These are phyloP conservation scores for Myripristis murdjan DNA, from an alignment of 2,797 vertebrate species.

Conservation along the genomic window DNA sequence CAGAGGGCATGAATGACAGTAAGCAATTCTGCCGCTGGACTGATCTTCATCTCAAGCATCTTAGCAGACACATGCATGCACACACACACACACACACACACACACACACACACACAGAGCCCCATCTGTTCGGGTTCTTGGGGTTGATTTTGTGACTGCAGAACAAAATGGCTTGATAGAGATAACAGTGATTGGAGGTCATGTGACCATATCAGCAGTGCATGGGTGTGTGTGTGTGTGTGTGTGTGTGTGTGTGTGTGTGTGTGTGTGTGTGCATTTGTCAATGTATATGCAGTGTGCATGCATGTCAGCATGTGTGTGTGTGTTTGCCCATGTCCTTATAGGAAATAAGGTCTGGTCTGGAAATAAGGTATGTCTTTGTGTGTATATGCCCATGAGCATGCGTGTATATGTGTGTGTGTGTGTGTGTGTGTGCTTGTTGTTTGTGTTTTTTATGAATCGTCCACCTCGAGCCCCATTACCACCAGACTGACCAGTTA, in stretches of 20 bases:
- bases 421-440: background rate
- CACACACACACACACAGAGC: slow-evolving; percentile 30
- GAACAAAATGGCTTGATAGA: slow-evolving; percentile 68
- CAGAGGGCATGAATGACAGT: slow-evolving; percentile 73
- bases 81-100: slow-evolving; percentile 17
- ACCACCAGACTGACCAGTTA: background rate
- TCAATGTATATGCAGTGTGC: no score
- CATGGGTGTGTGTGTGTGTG: background rate
- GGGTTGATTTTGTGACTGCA: slow-evolving; percentile 65
- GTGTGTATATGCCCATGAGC: background rate
- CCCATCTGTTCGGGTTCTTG: slow-evolving; percentile 71
- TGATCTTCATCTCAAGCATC: slow-evolving; percentile 74
- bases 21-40: slow-evolving; percentile 75
- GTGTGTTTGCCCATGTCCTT: background rate
- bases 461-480: background rate
- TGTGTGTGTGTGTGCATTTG: background rate
- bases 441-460: background rate
- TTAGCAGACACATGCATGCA: slow-evolving; percentile 44
- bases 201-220: slow-evolving; percentile 68
- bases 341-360: background rate
- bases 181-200: slow-evolving; percentile 67
- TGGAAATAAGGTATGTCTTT: no score
- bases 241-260: background rate
- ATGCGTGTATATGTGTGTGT: background rate
- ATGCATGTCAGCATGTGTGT: no score